Evolutionary conservation across 2,797 vertebrate species (phyloP).

Genomic region (Eutrigla gurnardus): DNA sequence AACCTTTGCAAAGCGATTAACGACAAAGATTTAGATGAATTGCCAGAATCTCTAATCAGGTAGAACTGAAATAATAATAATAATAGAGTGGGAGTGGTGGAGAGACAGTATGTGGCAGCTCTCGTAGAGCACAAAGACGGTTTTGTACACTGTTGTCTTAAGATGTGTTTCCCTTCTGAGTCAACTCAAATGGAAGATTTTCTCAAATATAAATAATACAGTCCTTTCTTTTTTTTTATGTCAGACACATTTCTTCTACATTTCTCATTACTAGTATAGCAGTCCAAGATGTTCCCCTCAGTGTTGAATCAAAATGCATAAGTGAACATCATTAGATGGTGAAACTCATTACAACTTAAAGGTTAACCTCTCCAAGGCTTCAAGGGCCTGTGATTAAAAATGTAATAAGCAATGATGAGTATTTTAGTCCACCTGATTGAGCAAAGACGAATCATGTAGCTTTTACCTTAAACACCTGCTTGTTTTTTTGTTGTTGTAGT

Average conservation of each 20-base stretch:
- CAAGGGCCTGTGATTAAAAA: conserved; percentile 73
- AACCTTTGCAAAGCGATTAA: conserved; percentile 80
- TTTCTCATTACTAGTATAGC: conserved; percentile 55
- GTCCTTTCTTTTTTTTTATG: conserved; percentile 4
- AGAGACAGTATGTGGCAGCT: conserved; percentile 39
- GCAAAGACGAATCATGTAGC: conserved; percentile 48
- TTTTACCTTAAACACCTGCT: conserved; percentile 40
- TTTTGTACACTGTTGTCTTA: conserved; percentile 30
- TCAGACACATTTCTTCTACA: conserved; percentile 25
- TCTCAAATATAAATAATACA: conserved; percentile 18
- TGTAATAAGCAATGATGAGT: conserved; percentile 65
- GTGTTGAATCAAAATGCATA: conserved; percentile 66
- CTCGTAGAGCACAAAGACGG: conserved; percentile 28
- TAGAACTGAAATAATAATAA: conserved; percentile 66
- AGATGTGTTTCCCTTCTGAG: conserved; percentile 32
- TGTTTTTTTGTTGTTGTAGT: background rate
- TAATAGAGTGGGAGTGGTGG: conserved; percentile 38
- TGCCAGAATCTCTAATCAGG: conserved; percentile 73
- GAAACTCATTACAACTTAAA: conserved; percentile 76
- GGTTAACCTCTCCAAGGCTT: conserved; percentile 73
- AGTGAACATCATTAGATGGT: conserved; percentile 72
- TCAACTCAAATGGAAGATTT: background rate
- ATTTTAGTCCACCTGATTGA: conserved; percentile 56
- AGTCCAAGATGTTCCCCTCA: conserved; percentile 45
- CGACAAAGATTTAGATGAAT: conserved; percentile 72